Evolutionary conservation across 2,113 vertebrate genomes (phyloP), one percentile per base, ranked within the genome.

Genomic region (Malurus elegans): DNA sequence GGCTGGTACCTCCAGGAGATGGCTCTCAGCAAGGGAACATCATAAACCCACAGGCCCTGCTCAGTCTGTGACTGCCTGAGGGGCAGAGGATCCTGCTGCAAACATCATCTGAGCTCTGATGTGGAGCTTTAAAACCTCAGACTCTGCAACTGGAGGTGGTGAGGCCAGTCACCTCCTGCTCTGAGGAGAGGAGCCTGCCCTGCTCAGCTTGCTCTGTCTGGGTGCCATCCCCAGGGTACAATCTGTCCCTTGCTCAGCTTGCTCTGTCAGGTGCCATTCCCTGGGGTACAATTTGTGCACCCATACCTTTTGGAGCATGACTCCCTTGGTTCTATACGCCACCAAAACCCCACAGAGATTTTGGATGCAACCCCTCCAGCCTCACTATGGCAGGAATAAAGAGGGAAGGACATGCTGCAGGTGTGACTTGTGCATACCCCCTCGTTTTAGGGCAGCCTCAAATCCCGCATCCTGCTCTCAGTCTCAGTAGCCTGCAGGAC

Each of bases 1-100:
- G 96, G 92, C 5, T 91, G 86, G 88, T 91, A 60, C 64, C 66
- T 91, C 90, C 28, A 90, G 79, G 89, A 95, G 79, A 48, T 71
- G 10, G 6, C 38, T 32, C 78, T 94, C 19, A n/a, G 67, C 57
- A 31, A 42, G 53, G 78, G 90, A 85, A 87, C 50, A 18, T 38
- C 24, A 24, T 10, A 56, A 16, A 84, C 16, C 20, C 60, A 40
- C 3, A 51, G 64, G 48, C 72, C 88, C 29, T 45, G 48, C 74
- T 24, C 4, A 48, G 20, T 42, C 73, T n/a, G 18, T 20, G 47
- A 40, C 6, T 64, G n/a, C 23, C 84, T 18, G 44, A 58, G 9
- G 40, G 26, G 32, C 84, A 56, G 5, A 25, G 38, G 7, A 78
- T 45, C 16, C 8, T 28, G 51, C 51, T 53, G 69, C 79, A 48